Conservation (phyloP, 2,797 vertebrate genomes). For the Phalloptychus januarius region DNA sequence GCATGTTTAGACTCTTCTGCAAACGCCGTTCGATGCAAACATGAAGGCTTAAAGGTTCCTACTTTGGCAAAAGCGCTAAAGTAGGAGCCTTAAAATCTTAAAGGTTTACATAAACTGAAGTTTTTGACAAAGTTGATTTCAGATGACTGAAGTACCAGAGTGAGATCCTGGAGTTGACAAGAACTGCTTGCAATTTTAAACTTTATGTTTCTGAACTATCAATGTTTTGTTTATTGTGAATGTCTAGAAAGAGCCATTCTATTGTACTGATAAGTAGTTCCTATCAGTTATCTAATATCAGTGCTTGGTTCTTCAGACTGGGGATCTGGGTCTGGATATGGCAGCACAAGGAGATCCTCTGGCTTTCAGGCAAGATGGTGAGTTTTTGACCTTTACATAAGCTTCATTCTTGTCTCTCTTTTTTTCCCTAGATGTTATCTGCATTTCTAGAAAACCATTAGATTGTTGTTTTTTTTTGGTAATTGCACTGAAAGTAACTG, state of each 20-base stretch:
- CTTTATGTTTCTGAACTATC: background rate
- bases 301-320: slow-evolving; percentile 80
- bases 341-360: slow-evolving; percentile 95
- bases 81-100: no score
- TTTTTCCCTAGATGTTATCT: background rate
- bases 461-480: background rate
- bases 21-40: background rate
- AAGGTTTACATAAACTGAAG: background rate
- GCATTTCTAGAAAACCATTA: background rate
- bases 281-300: slow-evolving; percentile 1
- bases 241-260: background rate
- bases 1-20: background rate
- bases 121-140: background rate
- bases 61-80: background rate
- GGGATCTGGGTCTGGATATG: slow-evolving; percentile 95
- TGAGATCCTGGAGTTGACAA: background rate
- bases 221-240: background rate
- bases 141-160: background rate
- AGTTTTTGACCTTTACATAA: slow-evolving; percentile 26
- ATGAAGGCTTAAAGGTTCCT: background rate
- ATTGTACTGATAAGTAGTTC: background rate
- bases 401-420: background rate
- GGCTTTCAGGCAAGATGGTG: slow-evolving; percentile 96
- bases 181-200: background rate
- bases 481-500: background rate